Conservation (phyloP, 2,797 vertebrate genomes). For the Sebastes oblongus region DNA sequence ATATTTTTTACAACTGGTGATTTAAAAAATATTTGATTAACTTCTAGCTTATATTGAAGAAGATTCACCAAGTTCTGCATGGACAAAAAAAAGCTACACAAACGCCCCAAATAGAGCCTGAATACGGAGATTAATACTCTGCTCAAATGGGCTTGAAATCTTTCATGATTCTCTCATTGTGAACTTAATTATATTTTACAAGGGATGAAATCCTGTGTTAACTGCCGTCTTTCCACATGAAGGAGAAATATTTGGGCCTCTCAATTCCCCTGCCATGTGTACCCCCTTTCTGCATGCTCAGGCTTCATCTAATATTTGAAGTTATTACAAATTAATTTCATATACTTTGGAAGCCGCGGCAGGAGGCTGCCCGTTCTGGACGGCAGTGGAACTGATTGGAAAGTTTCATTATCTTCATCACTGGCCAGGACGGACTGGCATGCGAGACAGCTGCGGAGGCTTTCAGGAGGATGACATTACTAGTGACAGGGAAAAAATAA, state of each 20-base stretch:
- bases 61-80: not conserved
- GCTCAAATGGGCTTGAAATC: conserved; percentile 51
- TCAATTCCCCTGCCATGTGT: conserved; percentile 46
- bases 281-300: conserved; percentile 15
- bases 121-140: conserved; percentile 35
- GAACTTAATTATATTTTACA: conserved; percentile 71
- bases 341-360: conserved; percentile 35
- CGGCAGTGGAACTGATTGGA: conserved; percentile 60
- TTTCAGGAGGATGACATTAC: conserved; percentile 16
- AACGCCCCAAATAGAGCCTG: not conserved
- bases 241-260: conserved; percentile 51
- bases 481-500: conserved; percentile 15
- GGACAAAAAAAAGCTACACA: not conserved
- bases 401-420: conserved; percentile 53
- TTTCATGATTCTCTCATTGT: conserved; percentile 37
- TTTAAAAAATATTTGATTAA: not conserved
- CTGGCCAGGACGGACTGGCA: not conserved
- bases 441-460: not conserved
- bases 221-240: conserved; percentile 56
- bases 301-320: conserved; percentile 69
- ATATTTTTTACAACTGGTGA: not conserved
- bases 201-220: conserved; percentile 57
- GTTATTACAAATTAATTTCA: conserved; percentile 76
- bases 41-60: not conserved
- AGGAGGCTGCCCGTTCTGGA: conserved; percentile 21